phyloP scores from a whole-genome alignment of 1,140 invertebrate species.

The Bombus haemorrhoidalis region DNA sequence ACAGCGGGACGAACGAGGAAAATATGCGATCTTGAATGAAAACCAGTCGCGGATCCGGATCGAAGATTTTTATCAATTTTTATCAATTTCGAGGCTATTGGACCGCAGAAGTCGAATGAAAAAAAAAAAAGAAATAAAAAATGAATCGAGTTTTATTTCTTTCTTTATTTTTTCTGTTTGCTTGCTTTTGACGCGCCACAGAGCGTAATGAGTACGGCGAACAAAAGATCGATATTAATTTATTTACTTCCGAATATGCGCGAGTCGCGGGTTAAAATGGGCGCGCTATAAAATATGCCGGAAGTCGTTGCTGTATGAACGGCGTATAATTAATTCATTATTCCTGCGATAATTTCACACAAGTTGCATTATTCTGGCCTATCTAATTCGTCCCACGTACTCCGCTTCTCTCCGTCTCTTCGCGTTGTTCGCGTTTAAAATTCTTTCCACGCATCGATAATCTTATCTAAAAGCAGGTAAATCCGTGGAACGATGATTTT shows the following conservation, averaged over 20 bases:
- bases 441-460: too few species aligned
- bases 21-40: neutral
- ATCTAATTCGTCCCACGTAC: constrained; percentile 51
- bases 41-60: neutral
- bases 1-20: neutral
- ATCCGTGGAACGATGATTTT: too few species aligned
- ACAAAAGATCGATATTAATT: neutral
- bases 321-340: constrained; percentile 58
- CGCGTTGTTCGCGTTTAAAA: neutral
- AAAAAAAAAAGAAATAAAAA: neutral
- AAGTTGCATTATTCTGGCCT: constrained; percentile 38
- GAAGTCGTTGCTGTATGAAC: constrained; percentile 49
- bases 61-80: neutral
- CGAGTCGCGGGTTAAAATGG: neutral
- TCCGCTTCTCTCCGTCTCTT: neutral
- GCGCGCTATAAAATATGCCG: constrained; percentile 8
- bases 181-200: neutral
- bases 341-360: constrained; percentile 52
- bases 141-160: neutral
- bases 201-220: neutral
- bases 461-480: too few species aligned
- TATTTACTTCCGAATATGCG: neutral
- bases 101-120: neutral
- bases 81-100: neutral
- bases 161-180: neutral